A percentile compares a stretch with the other conserved stretches of the same genome.
phyloP scores from a whole-genome alignment of 2,113 vertebrate genomes.

The Crotalus helleri region DNA sequence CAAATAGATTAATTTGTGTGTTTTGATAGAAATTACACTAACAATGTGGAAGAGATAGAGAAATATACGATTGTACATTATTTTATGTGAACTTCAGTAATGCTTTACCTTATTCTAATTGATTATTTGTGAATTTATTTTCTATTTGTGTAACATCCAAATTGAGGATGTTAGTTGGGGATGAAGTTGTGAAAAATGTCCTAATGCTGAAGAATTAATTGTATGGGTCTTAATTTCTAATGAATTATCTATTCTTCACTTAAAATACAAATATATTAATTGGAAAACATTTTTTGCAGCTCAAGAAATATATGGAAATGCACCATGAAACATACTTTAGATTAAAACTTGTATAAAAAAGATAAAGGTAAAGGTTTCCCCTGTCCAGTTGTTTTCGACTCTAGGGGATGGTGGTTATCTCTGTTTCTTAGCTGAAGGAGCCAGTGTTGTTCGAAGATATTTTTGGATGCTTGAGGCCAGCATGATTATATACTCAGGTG shows the following conservation, averaged over 20 bases:
- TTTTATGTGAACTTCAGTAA: background rate
- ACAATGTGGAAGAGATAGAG: background rate
- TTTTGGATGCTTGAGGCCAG: background rate
- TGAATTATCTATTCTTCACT: background rate
- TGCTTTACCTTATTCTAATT: background rate
- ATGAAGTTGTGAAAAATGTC: background rate
- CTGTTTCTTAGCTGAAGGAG: background rate
- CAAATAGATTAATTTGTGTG: background rate
- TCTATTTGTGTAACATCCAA: background rate
- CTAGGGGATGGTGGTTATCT: background rate
- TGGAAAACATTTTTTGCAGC: background rate
- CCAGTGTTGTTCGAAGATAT: background rate
- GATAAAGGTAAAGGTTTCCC: background rate
- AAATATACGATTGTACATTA: background rate
- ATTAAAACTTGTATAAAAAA: background rate
- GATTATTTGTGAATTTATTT: background rate
- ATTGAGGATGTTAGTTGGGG: background rate
- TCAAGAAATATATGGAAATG: background rate
- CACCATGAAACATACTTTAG: background rate
- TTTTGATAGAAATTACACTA: background rate
- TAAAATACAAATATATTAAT: background rate
- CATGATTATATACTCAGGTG: background rate
- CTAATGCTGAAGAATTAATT: background rate
- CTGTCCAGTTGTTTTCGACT: background rate
- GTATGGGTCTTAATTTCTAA: background rate